Base-by-base conservation (phyloP, 2,888 invertebrate species). In the Celastrina argiolus region DNA sequence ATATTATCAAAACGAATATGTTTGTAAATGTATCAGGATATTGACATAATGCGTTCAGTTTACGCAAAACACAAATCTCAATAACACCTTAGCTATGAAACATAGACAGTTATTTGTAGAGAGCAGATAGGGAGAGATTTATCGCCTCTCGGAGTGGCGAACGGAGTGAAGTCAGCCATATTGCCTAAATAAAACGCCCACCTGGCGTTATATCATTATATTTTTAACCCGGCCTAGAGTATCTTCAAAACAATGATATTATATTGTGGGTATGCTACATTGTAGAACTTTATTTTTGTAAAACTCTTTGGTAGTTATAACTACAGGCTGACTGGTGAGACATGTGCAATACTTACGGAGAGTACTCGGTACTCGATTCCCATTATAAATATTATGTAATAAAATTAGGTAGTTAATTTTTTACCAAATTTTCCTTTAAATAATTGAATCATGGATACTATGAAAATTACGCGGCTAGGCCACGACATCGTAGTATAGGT, bases 101-200 rank as follows among this genome's bases (percentile, higher is more conserved):
- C 65, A 31, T 65, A 70, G 79, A 78, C 78, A 74, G 77, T 79
- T 81, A 81, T 80, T 76, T 73, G 75, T 71, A 66, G 70, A 66
- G 70, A 70, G 74, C 73, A 75, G 76, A 80, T 77, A 69, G 73
- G 78, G 68, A 67, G 70, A 77, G 80, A 81, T 80, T 81, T 80
- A 82, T 78, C 63, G 69, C 69, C 64, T 71, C 58, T 73, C 73
- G 70, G 70, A 78, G 74, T 77, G 69, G 56, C 67, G 64, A 70
- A 73, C 70, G 69, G 71, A 69, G 67, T 74, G 74, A 75, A 75
- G 72, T 71, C 70, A 66, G 74, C 77, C 75, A 75, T 76, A 76
- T 76, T 78, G 76, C 74, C 72, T 72, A 75, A 78, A 79, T 77
- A 79, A 76, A 78, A 77, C 75, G 66, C 73, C 78, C 76, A 78